phyloP scores from a whole-genome alignment of 2,888 invertebrate genomes.

The Drosophila siamana region DNA sequence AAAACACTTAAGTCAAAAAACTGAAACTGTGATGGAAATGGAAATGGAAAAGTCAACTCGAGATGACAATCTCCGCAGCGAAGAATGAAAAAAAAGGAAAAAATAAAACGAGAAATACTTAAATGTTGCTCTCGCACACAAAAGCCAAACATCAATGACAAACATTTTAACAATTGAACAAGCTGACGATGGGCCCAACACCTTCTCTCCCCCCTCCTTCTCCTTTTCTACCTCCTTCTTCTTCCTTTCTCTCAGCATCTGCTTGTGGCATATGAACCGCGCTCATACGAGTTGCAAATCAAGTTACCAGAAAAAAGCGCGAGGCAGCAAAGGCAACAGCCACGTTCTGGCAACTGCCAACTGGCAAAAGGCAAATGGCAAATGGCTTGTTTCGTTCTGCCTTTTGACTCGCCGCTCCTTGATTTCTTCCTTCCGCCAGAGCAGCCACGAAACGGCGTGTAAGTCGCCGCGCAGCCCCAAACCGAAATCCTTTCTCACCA shows the following conservation, averaged over 20 bases:
- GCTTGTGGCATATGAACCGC: conserved; percentile 31
- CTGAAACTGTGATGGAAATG: conserved; percentile 28
- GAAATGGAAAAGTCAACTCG: conserved; percentile 51
- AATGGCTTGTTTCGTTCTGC: conserved; percentile 75
- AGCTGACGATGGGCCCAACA: conserved; percentile 48
- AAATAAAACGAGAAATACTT: conserved; percentile 32
- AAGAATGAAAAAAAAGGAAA: no score
- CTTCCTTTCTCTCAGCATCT: neutral
- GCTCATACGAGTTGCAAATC: conserved; percentile 70
- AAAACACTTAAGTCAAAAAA: conserved; percentile 62
- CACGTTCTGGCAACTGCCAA: conserved; percentile 44
- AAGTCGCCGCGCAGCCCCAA: conserved; percentile 6
- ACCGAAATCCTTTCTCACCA: conserved; percentile 25
- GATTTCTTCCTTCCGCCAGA: conserved; percentile 76
- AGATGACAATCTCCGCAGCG: conserved; percentile 58
- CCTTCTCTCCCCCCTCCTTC: conserved; percentile 16
- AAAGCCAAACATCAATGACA: conserved; percentile 69
- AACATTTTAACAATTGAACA: conserved; percentile 70
- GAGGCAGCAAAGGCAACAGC: conserved; percentile 2
- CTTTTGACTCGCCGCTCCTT: conserved; percentile 67
- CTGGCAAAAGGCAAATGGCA: conserved; percentile 54
- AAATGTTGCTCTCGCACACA: conserved; percentile 44
- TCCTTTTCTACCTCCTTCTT: conserved; percentile 13
- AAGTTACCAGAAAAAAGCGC: conserved; percentile 62
- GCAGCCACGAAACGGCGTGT: conserved; percentile 49